Evolutionary conservation across 2,888 invertebrate species (phyloP).

Genomic region (Alcis repandata): DNA sequence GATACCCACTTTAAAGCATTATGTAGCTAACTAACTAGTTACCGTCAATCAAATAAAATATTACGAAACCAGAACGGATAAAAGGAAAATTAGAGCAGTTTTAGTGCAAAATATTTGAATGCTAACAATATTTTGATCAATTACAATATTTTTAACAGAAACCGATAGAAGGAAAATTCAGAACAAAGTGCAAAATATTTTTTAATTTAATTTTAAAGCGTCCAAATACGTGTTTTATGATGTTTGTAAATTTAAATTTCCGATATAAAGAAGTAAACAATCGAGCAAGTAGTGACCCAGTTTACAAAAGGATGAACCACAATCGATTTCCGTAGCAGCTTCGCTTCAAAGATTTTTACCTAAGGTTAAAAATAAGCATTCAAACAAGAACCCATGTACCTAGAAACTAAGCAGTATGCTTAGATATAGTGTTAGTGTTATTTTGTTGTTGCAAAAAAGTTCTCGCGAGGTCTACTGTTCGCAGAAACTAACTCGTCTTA

Average conservation of each 20-base stretch:
- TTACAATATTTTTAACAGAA: neutral
- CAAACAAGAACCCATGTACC: too few species aligned
- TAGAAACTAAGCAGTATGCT: too few species aligned
- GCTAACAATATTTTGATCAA: too few species aligned
- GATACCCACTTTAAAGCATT: too few species aligned
- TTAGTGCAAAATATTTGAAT: neutral
- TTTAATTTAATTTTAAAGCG: neutral
- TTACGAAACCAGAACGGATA: too few species aligned
- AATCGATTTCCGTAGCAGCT: neutral
- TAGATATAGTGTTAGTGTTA: neutral
- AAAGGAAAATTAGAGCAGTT: neutral
- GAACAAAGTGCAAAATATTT: neutral
- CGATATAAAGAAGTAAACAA: constrained; percentile 16
- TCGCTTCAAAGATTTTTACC: constrained; percentile 1
- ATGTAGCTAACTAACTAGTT: too few species aligned
- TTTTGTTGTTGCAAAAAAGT: too few species aligned
- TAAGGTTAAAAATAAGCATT: neutral
- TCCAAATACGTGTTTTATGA: neutral
- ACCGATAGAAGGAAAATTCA: neutral
- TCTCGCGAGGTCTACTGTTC: too few species aligned
- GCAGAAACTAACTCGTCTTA: neutral
- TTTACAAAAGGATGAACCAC: neutral
- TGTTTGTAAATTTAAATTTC: constrained; percentile 2
- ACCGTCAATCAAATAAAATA: too few species aligned
- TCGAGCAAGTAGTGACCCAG: constrained; percentile 9